phyloP scores from a whole-genome alignment of 1,140 invertebrate genomes.

The Pogonomyrmex barbatus region DNA sequence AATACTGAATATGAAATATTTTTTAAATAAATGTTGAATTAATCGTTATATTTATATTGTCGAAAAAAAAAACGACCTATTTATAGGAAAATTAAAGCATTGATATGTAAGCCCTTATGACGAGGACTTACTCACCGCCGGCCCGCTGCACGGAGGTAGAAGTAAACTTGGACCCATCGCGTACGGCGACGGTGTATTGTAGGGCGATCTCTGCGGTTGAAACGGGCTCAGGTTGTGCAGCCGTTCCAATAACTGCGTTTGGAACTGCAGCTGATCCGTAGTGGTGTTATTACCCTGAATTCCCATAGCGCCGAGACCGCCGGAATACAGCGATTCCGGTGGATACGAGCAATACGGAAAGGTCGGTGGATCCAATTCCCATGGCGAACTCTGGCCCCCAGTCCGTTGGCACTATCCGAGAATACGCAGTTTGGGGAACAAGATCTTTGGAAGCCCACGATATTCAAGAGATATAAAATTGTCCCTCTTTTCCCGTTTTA shows the following conservation, averaged over 20 bases:
- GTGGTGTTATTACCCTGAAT: slow-evolving; percentile 73
- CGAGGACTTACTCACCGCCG: slow-evolving; percentile 74
- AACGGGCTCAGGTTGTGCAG: slow-evolving; percentile 86
- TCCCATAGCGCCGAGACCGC: slow-evolving; percentile 73
- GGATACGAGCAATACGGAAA: slow-evolving; percentile 81
- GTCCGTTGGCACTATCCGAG: slow-evolving; percentile 71
- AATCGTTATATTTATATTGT: too few relatives aligned
- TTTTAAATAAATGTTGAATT: background rate
- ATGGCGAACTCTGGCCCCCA: slow-evolving; percentile 81
- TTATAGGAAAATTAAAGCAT: background rate
- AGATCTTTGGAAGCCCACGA: slow-evolving; percentile 22
- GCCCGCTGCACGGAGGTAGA: slow-evolving; percentile 78
- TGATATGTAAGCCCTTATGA: background rate
- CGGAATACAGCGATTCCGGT: slow-evolving; percentile 78
- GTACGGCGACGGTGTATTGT: slow-evolving; percentile 81
- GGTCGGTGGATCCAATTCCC: slow-evolving; percentile 81
- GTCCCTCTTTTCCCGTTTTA: background rate
- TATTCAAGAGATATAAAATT: background rate
- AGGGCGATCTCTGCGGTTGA: slow-evolving; percentile 81
- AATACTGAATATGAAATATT: background rate
- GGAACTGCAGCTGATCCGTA: slow-evolving; percentile 85
- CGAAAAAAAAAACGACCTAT: background rate
- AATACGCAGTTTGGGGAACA: slow-evolving; percentile 40
- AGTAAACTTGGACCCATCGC: slow-evolving; percentile 77
- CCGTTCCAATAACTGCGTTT: slow-evolving; percentile 87